phyloP scores from a whole-genome alignment of 2,113 vertebrate species.

The Struthidea cinerea region DNA sequence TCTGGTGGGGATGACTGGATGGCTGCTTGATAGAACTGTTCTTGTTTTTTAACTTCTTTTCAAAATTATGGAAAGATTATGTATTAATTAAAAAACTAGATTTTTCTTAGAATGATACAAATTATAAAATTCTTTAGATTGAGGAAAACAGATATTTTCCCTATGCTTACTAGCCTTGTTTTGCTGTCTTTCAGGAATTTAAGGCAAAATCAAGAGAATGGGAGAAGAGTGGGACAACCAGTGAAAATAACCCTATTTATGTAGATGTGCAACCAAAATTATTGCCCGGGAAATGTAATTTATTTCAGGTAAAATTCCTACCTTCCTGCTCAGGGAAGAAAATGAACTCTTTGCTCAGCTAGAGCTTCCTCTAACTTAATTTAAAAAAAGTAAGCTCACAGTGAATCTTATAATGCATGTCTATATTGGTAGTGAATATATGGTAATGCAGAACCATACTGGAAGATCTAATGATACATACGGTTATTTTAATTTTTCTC shows the following conservation, averaged over 20 bases:
- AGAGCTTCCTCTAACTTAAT: not conserved
- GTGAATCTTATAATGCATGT: not conserved
- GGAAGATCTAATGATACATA: not conserved
- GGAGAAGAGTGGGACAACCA: conserved; percentile 66
- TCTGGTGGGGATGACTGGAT: not conserved
- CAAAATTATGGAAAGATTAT: not conserved
- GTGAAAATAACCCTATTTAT: conserved; percentile 61
- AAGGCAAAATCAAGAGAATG: conserved; percentile 70
- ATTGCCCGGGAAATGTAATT: conserved; percentile 62
- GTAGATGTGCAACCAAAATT: conserved; percentile 67
- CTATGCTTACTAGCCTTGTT: not conserved
- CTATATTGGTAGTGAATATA: not conserved
- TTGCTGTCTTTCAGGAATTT: conserved; percentile 66
- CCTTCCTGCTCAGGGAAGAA: not conserved
- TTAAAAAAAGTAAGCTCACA: not conserved
- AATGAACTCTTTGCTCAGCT: not conserved
- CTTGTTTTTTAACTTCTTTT: not conserved
- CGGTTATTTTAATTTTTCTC: not conserved
- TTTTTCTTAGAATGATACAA: not conserved
- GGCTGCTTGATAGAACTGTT: not conserved
- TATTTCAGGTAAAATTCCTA: conserved; percentile 71
- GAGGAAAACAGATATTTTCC: not conserved
- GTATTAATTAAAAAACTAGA: not conserved
- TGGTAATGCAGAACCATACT: not conserved
- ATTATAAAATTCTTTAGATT: not conserved